Evolutionary conservation across 2,888 invertebrate genomes (phyloP), one percentile per base, ranked within the genome.

Genomic region (Limnephilus lunatus): DNA sequence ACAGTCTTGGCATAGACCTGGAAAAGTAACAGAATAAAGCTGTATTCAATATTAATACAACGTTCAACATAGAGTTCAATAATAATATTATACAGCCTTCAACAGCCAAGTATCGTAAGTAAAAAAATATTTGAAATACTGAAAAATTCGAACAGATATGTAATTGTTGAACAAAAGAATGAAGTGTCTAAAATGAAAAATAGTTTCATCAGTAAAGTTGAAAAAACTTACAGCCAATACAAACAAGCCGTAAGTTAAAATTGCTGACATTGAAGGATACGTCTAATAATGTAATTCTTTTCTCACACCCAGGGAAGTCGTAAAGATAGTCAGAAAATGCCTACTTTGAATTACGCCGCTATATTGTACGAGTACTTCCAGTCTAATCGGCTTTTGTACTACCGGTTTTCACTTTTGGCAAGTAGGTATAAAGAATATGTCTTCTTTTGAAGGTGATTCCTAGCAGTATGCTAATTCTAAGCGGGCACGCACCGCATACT

Each of bases 391-490:
- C 35, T 85, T 85, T 39, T 85, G 35, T 32, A 35, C 32, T 85
- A 85, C 35, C 25, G 68, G 68, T 68, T 68, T 68, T 68, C 68
- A 68, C 68, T 68, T 68, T 68, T 68, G 68, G 68, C 68, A n/a
- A 68, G n/a, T 39, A 39, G 39, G 4, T 68, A 68, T 68, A 68
- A 68, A 68, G 19, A 68, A 32, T 83, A 25, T 83, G 35, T 83
- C 83, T 83, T 44, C 81, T 89, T 32, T 89, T 31, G 44, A 89
- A 89, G 88, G 88, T 89, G 88, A 80, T 89, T 89, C 32, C 80
- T 32, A 19, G 15, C 3, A 53, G 53, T 32, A 35, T 85, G 90
- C 68, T 85, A 90, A 90, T 90, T 90, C n/a, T 53, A n/a, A 19
- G 32, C 35, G 25, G 35, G 30, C 80, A 90, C 68, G 83, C 48